Evolutionary conservation across 2,113 vertebrate genomes (phyloP).

Genomic region (Melierax canorus): DNA sequence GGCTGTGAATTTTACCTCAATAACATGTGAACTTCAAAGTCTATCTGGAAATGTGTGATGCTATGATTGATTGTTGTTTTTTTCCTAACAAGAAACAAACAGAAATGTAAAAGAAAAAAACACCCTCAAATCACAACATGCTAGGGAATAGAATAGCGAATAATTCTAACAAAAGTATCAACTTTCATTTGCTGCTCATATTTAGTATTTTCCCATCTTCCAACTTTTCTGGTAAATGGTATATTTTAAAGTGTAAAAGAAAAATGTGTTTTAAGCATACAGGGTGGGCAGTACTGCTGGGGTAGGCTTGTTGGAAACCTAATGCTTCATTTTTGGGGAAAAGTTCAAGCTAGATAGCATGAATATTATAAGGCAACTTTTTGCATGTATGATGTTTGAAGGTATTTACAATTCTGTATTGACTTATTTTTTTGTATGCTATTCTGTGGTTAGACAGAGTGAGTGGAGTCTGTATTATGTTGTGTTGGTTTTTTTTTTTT

Average conservation of each 20-base stretch:
- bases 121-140: background rate
- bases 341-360: background rate
- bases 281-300: background rate
- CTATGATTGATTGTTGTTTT: background rate
- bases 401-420: background rate
- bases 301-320: background rate
- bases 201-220: background rate
- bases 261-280: background rate
- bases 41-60: background rate
- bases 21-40: conserved; percentile 5
- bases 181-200: background rate
- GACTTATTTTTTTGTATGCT: background rate
- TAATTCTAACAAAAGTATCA: background rate
- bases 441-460: background rate
- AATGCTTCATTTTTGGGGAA: background rate
- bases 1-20: conserved; percentile 12
- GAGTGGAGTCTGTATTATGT: background rate
- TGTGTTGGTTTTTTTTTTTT: background rate
- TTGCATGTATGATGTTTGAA: background rate
- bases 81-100: background rate
- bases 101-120: background rate
- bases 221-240: background rate
- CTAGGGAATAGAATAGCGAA: background rate
- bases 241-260: background rate
- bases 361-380: background rate